Evolutionary conservation across 2,113 vertebrate genomes (phyloP).

Genomic region (Lagopus leucura): DNA sequence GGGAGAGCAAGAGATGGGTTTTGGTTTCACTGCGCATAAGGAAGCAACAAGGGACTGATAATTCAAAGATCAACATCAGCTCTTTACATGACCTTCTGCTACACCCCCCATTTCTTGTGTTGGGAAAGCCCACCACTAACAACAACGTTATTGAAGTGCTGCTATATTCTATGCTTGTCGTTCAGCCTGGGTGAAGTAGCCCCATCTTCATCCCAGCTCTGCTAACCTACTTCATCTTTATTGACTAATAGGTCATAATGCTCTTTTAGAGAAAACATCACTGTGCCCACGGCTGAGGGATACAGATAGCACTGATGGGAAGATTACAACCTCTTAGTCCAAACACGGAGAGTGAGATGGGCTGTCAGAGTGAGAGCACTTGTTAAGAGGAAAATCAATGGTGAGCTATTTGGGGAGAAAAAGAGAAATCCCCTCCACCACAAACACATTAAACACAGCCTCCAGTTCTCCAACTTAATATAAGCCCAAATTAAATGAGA

Average conservation of each 20-base stretch:
- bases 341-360: background rate
- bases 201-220: background rate
- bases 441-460: constrained; percentile 53
- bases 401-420: constrained; percentile 1
- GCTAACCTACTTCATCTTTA: constrained; percentile 40
- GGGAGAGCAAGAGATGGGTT: background rate
- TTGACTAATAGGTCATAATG: constrained; percentile 59
- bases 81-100: background rate
- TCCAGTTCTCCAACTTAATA: background rate
- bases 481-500: constrained; percentile 40
- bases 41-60: background rate
- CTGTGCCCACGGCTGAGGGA: background rate
- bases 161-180: background rate
- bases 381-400: constrained; percentile 58
- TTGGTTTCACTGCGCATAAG: background rate
- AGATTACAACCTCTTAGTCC: constrained; percentile 26
- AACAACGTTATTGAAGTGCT: background rate
- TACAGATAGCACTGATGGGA: background rate
- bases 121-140: background rate
- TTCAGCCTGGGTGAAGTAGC: background rate
- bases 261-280: constrained; percentile 47
- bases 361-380: constrained; percentile 16
- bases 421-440: background rate
- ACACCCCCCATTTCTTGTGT: fast-evolving
- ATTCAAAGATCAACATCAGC: background rate